phyloP scores from a whole-genome alignment of 2,797 vertebrate species.

The Takifugu ocellatus region DNA sequence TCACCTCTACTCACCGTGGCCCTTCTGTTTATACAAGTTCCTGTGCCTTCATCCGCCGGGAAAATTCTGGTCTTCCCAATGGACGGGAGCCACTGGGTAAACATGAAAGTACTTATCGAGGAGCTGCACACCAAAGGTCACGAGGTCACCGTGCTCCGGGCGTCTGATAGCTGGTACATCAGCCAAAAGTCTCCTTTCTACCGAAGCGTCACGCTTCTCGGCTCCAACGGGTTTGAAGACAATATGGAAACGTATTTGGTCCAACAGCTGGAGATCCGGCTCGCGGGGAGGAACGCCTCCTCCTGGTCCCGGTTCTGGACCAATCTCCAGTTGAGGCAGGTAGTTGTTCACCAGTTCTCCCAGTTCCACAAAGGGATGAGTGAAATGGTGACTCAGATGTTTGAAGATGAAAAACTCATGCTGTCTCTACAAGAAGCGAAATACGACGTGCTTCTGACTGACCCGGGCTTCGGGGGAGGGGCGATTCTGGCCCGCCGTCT shows the following conservation, averaged over 20 bases:
- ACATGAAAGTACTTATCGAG: slow-evolving; percentile 65
- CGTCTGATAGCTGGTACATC: slow-evolving; percentile 66
- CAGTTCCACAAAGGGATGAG: slow-evolving; percentile 37
- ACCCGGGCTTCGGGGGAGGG: slow-evolving; percentile 57
- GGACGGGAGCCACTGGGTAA: slow-evolving; percentile 73
- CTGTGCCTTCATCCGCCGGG: slow-evolving; percentile 18
- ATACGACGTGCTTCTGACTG: slow-evolving; percentile 67
- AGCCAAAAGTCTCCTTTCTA: slow-evolving; percentile 57
- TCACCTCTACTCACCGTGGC: slow-evolving; percentile 23
- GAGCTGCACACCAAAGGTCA: slow-evolving; percentile 62
- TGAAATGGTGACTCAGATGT: slow-evolving; percentile 40
- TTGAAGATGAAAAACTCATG: slow-evolving; percentile 60
- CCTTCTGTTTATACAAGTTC: slow-evolving; percentile 35
- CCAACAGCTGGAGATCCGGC: slow-evolving; percentile 26
- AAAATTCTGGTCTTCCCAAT: slow-evolving; percentile 65
- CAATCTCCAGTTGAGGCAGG: slow-evolving; percentile 3
- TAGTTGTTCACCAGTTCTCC: slow-evolving; percentile 25
- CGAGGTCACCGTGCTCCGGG: slow-evolving; percentile 53
- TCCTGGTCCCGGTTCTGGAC: slow-evolving; percentile 43
- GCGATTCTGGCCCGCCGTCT: slow-evolving; percentile 59
- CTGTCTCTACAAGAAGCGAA: slow-evolving; percentile 39
- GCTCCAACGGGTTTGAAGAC: slow-evolving; percentile 45
- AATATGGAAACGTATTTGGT: slow-evolving; percentile 37
- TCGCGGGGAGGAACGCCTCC: slow-evolving; percentile 13
- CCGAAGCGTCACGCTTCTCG: slow-evolving; percentile 41